phyloP scores from a whole-genome alignment of 2,888 invertebrate species.

The Thysanoteuthis rhombus region DNA sequence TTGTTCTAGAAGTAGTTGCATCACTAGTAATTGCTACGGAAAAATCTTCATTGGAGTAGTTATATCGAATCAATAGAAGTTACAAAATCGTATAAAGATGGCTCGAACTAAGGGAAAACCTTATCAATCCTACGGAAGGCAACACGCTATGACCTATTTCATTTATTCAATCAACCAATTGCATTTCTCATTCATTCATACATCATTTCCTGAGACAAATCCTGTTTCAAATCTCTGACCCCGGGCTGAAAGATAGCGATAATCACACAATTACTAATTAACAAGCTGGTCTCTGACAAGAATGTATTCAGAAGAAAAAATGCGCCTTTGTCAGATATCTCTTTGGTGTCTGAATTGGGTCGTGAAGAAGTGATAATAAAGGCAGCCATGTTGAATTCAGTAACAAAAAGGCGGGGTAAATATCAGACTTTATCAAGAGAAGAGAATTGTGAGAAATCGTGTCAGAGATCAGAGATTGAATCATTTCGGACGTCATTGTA shows the following conservation, averaged over 20 bases:
- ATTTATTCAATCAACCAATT: neutral
- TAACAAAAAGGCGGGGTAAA: neutral
- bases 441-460: neutral
- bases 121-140: neutral
- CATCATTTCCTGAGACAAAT: neutral
- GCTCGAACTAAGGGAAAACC: too few species aligned
- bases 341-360: too few species aligned
- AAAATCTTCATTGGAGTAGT: too few species aligned
- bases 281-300: neutral
- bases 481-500: neutral
- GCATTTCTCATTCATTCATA: neutral
- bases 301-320: neutral
- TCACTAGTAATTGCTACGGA: too few species aligned
- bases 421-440: neutral
- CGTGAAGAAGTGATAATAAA: too few species aligned
- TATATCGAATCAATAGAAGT: too few species aligned
- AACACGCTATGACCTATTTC: neutral
- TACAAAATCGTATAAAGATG: too few species aligned
- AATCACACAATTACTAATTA: neutral
- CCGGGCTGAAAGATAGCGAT: neutral
- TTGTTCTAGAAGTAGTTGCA: too few species aligned
- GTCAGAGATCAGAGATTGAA: neutral
- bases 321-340: neutral
- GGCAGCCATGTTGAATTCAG: too few species aligned
- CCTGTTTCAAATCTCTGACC: neutral